phyloP scores from a whole-genome alignment of 2,888 invertebrate species.

The Eupithecia insigniata region DNA sequence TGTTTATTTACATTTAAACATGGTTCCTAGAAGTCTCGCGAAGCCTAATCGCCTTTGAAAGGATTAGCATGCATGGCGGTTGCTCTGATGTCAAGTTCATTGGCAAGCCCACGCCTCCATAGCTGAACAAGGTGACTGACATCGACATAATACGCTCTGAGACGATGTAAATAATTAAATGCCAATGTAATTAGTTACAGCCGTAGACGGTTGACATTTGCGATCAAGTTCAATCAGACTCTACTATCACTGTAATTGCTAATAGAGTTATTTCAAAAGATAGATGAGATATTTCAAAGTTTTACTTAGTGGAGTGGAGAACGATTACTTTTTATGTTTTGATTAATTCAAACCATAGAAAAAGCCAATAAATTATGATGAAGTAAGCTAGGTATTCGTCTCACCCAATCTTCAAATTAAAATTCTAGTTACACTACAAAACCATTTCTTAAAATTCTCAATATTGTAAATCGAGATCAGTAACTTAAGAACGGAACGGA shows the following conservation, averaged over 20 bases:
- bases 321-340: not conserved
- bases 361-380: not conserved
- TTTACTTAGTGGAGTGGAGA: not conserved
- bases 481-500: too few species aligned
- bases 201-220: conserved; percentile 47
- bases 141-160: conserved; percentile 59
- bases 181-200: conserved; percentile 47
- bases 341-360: conserved; percentile 1
- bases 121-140: conserved; percentile 74
- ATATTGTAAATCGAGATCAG: not conserved
- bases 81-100: conserved; percentile 73
- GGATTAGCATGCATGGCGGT: conserved; percentile 66
- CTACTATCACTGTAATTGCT: conserved; percentile 13
- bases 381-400: not conserved
- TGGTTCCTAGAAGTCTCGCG: conserved; percentile 19
- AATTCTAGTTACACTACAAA: not conserved
- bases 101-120: conserved; percentile 76
- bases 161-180: conserved; percentile 64
- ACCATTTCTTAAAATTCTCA: not conserved
- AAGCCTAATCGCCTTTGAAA: conserved; percentile 48
- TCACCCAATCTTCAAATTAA: not conserved
- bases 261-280: not conserved
- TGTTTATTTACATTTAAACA: conserved; percentile 14
- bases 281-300: not conserved
- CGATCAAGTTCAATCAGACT: conserved; percentile 38